phyloP scores from a whole-genome alignment of 2,888 invertebrate species.

The Papilio protenor region DNA sequence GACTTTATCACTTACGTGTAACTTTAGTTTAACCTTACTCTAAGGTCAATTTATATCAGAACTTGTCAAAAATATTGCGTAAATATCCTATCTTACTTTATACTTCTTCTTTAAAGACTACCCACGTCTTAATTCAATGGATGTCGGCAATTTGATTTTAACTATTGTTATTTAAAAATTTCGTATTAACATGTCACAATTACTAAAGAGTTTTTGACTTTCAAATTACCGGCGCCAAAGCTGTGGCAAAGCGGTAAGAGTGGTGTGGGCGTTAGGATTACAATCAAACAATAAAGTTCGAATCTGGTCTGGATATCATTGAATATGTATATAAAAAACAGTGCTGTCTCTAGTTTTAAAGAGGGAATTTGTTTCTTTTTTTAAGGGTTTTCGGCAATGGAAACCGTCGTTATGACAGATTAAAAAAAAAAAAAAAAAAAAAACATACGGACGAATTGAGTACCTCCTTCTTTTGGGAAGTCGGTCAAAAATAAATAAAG shows the following conservation, averaged over 20 bases:
- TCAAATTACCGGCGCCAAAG: constrained; percentile 16
- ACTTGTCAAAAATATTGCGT: background rate
- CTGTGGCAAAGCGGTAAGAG: background rate
- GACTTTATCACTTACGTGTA: background rate
- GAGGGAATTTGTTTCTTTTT: background rate
- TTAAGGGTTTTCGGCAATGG: background rate
- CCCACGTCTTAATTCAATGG: constrained; percentile 1
- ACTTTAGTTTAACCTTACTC: background rate
- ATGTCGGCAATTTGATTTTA: background rate
- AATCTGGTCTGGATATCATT: background rate
- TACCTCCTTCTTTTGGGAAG: no score
- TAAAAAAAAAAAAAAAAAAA: no score
- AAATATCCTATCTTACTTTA: background rate
- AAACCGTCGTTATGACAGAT: no score
- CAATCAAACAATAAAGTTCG: background rate
- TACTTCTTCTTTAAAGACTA: background rate
- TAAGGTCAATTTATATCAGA: background rate
- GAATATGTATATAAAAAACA: no score
- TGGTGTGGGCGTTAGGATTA: background rate
- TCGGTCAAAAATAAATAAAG: no score
- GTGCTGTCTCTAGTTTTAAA: no score
- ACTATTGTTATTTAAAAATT: constrained; percentile 1
- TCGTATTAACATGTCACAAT: background rate
- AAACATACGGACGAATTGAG: no score
- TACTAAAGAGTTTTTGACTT: background rate